Percentiles rank a stretch among this genome's conserved stretches.
phyloP scores from a whole-genome alignment of 2,113 vertebrate genomes.

The Xiphophorus hellerii region DNA sequence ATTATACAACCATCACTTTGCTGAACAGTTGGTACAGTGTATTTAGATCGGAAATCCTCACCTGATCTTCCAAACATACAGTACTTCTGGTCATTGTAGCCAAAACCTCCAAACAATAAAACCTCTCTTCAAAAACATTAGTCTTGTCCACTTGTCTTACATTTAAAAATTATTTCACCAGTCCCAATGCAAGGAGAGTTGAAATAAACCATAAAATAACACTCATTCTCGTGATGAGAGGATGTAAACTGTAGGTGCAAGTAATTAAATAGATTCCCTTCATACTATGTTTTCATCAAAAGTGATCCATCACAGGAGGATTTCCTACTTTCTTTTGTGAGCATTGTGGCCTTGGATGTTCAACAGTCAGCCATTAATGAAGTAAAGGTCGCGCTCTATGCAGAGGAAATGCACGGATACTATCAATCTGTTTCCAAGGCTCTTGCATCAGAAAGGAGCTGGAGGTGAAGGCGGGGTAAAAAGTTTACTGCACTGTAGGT shows the following conservation, averaged over 20 bases:
- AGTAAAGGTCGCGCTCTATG: slow-evolving; percentile 65
- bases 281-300: background rate
- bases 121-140: too few species aligned
- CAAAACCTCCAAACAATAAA: too few species aligned
- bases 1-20: too few species aligned
- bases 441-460: slow-evolving; percentile 67
- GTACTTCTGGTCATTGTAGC: too few species aligned
- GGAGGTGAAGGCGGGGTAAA: slow-evolving; percentile 71
- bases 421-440: slow-evolving; percentile 67
- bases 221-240: background rate
- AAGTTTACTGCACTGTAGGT: slow-evolving; percentile 76
- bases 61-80: too few species aligned
- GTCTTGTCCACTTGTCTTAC: too few species aligned
- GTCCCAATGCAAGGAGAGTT: too few species aligned
- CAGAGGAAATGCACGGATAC: slow-evolving; percentile 71
- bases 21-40: too few species aligned
- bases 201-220: background rate
- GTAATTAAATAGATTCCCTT: background rate
- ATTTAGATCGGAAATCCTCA: too few species aligned
- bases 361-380: slow-evolving; percentile 60
- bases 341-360: slow-evolving; percentile 44
- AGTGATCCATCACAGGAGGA: background rate
- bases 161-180: too few species aligned
- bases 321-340: background rate
- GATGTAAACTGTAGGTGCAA: background rate